Evolutionary conservation across 2,797 vertebrate genomes (phyloP).

Genomic region (Pseudomugil gertrudae): DNA sequence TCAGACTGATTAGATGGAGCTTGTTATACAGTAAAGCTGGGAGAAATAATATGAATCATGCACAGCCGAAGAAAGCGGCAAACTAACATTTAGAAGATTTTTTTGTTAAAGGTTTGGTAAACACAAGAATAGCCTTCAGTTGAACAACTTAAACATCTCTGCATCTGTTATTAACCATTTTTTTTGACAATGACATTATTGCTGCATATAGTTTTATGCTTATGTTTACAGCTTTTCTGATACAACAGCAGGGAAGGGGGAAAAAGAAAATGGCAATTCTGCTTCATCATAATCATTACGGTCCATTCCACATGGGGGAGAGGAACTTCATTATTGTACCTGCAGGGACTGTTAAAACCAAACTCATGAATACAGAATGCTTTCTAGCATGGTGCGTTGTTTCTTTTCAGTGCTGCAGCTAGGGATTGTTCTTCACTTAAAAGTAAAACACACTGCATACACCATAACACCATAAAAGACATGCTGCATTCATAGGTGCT

Average conservation of each 20-base stretch:
- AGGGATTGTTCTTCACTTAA: constrained; percentile 51
- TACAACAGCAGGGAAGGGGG: constrained; percentile 31
- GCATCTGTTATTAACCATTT: constrained; percentile 44
- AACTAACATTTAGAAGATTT: neutral
- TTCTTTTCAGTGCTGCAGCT: constrained; percentile 45
- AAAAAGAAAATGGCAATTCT: constrained; percentile 43
- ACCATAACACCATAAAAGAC: constrained; percentile 53
- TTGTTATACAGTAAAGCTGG: neutral
- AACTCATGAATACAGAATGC: constrained; percentile 78
- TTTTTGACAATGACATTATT: constrained; percentile 62
- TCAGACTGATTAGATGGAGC: constrained; percentile 8
- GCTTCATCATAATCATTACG: constrained; percentile 75
- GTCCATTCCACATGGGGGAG: constrained; percentile 70
- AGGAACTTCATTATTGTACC: constrained; percentile 77
- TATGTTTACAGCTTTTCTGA: constrained; percentile 69
- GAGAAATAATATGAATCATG: neutral
- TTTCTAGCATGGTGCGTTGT: constrained; percentile 47
- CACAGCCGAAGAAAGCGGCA: neutral
- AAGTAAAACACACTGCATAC: constrained; percentile 31
- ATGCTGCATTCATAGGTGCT: constrained; percentile 25
- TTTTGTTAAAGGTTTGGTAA: neutral
- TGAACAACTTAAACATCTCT: neutral
- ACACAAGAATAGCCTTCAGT: neutral
- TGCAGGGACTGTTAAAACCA: constrained; percentile 74
- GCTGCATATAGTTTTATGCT: constrained; percentile 70